Base-by-base conservation (phyloP, 2,113 vertebrate genomes). In the Mormyrus lacerda region DNA sequence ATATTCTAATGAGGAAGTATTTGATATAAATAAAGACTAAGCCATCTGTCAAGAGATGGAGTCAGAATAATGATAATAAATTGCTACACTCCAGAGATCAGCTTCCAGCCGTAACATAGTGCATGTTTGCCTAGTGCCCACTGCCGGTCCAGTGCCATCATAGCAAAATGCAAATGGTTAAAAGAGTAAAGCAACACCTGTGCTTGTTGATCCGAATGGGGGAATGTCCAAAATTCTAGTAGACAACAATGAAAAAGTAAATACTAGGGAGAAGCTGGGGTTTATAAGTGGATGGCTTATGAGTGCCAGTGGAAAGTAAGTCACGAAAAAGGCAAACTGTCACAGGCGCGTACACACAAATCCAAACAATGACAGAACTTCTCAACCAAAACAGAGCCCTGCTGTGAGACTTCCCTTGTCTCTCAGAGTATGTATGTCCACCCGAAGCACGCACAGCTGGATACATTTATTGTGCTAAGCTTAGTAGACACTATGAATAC, bases 31-130 rank as follows among this genome's bases (percentile, higher is more conserved):
- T 87, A 87, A 55, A 58, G 55, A 87, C 35, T 24, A 87, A 44
- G 19, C 35, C 51, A 65, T 61, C 87, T 87, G 87, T 65, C 50
- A 53, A 39, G 31, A 87, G 13, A 87, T 13, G 19, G 39, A 87
- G 47, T 87, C 31, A 53, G 17, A 87, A 51, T 87, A 87, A 87
- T 53, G n/a, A 39, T 87, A 87, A 87, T 87, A 87, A 55, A 53
- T 87, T 50, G 48, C 15, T 53, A 27, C 10, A 9, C 27, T n/a
- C 84, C 24, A 50, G 84, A 85, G 24, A 50, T n/a, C 17, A 27
- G 7, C 84, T 69, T 69, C 61, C 61, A 31, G n/a, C 10, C 27
- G 10, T 31, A 69, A 69, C 61, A 13, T 27, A 27, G 27, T 11
- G 27, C 13, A 82, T 82, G 76, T 44, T 82, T 21, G 44, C 42